Base-by-base conservation (phyloP, 2,113 vertebrate species). In the Syngnathus typhle region DNA sequence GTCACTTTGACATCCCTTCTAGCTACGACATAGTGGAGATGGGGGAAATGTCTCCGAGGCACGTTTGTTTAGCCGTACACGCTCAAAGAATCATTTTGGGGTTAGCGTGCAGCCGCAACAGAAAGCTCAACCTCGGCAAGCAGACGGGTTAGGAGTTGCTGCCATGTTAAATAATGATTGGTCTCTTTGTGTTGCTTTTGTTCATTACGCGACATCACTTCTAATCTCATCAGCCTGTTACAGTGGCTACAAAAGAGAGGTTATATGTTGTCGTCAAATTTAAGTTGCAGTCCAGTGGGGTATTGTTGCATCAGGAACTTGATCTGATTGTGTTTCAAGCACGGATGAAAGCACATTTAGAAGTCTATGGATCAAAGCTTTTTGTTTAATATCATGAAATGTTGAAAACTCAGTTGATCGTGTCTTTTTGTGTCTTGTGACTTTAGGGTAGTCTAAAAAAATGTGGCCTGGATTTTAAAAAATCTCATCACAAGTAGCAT, bases 151-250 rank as follows among this genome's bases (percentile, higher is more conserved):
- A 49, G 69, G 71, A 79, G 73, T 60, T 49, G 82, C 79, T 73
- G 85, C 79, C 74, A 71, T 82, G 65, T 80, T 81, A 71, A 86
- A 85, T 87, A 84, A 84, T 80, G 66, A 84, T 85, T 76, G 78
- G 69, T 18, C 72, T 73, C 67, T 65, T 13, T 32, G 63, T 41
- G 59, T 75, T 67, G 75, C 67, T 60, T 81, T 70, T 72, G 63
- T 71, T 80, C 62, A 56, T 63, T 71, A 44, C 54, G 67, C 70
- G 68, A 64, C 65, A 75, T 80, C 66, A 60, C 49, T 73, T 36
- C 32, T 60, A 74, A 51, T 79, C 62, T 69, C 69, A 59, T 62
- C 38, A 23, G 60, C 59, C 61, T 55, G 38, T 39, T 5, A 52
- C 49, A 8, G 49, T 7, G 47, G 2, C 7, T 8, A 52, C 49